phyloP scores from a whole-genome alignment of 2,888 invertebrate genomes.

The Branchinecta sandiegonensis region DNA sequence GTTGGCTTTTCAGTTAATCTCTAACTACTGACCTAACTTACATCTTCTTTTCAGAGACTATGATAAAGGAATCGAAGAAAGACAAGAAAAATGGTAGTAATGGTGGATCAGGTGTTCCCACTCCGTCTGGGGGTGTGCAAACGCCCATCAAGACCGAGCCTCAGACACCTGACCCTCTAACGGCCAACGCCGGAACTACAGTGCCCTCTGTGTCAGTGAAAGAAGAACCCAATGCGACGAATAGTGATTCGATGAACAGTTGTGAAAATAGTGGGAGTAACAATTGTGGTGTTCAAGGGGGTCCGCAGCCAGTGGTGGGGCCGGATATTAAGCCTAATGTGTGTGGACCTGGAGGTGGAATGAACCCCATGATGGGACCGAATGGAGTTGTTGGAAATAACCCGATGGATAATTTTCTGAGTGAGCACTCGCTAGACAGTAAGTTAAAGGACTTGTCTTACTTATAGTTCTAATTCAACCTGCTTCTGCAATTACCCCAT shows the following conservation, averaged over 20 bases:
- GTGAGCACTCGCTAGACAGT: slow-evolving; percentile 22
- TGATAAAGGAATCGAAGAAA: slow-evolving; percentile 7
- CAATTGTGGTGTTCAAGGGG: not conserved
- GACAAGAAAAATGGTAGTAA: slow-evolving; percentile 9
- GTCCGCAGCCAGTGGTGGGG: not conserved
- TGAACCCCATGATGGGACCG: slow-evolving; percentile 22
- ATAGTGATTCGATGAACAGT: not conserved
- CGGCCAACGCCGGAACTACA: slow-evolving; percentile 8
- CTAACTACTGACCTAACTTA: not conserved
- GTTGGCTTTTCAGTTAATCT: not conserved
- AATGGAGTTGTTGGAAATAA: slow-evolving; percentile 19
- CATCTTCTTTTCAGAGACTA: not conserved
- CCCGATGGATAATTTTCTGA: slow-evolving; percentile 23
- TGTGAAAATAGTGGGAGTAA: slow-evolving; percentile 15
- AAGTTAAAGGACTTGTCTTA: not conserved
- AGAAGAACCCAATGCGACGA: slow-evolving; percentile 8
- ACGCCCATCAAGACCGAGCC: not conserved
- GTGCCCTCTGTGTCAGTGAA: slow-evolving; percentile 10
- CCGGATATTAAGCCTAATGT: slow-evolving; percentile 12
- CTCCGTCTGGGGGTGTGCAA: slow-evolving; percentile 1
- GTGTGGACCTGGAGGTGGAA: slow-evolving; percentile 10
- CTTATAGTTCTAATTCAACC: too few species aligned
- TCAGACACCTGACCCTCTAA: slow-evolving; percentile 9
- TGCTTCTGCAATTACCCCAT: too few species aligned
- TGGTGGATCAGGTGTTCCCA: not conserved